These are phyloP conservation scores for Ophioninae sp. DNA, from an alignment of 2,888 invertebrate genomes.

Conservation along the genomic window DNA sequence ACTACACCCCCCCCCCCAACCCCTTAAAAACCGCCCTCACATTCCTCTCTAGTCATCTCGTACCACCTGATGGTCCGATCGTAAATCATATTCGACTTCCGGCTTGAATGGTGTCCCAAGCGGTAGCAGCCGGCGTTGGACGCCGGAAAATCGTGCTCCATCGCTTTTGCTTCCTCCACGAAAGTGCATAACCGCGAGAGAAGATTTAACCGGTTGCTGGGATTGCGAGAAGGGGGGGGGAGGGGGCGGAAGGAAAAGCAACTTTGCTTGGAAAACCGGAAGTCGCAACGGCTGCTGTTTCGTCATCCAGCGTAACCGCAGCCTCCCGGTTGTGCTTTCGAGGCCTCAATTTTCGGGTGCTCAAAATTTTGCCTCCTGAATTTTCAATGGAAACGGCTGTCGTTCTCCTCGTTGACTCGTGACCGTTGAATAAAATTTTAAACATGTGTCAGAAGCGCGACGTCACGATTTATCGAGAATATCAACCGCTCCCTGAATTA, in stretches of 20 bases:
- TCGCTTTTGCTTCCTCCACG: constrained; percentile 41
- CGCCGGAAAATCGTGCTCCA: constrained; percentile 51
- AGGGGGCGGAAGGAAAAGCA: background rate
- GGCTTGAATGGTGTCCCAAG: constrained; percentile 56
- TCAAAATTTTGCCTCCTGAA: constrained; percentile 15
- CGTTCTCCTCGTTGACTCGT: no score
- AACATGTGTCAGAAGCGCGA: no score
- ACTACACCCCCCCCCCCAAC: constrained; percentile 6
- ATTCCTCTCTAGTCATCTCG: constrained; percentile 47
- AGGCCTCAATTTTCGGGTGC: no score
- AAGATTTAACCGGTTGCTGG: constrained; percentile 48
- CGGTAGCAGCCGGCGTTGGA: constrained; percentile 66
- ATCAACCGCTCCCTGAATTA: no score
- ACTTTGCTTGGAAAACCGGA: constrained; percentile 50
- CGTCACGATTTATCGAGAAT: no score
- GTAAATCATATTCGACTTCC: constrained; percentile 63
- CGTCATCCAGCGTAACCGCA: constrained; percentile 32
- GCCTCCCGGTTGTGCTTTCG: background rate
- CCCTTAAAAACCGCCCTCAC: constrained; percentile 49
- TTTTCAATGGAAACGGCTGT: constrained; percentile 22
- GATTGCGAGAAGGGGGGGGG: constrained; percentile 15
- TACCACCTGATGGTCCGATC: constrained; percentile 57
- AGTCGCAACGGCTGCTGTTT: constrained; percentile 57
- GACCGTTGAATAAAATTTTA: no score
- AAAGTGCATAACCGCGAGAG: constrained; percentile 57